A percentile compares a stretch with the other conserved stretches of the same genome.
phyloP scores from a whole-genome alignment of 2,888 invertebrate genomes.

The Chrysina gloriosa region DNA sequence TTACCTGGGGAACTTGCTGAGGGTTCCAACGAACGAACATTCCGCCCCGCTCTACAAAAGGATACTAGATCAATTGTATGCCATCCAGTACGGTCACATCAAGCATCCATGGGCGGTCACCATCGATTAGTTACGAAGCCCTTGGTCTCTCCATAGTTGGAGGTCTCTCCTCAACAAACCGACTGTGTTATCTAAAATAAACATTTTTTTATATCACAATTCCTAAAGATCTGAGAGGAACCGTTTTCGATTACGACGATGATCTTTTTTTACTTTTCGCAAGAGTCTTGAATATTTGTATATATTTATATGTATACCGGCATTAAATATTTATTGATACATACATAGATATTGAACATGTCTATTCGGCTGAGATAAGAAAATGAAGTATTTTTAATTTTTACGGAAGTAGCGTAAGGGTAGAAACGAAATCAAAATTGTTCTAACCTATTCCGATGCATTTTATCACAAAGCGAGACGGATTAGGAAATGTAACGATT shows the following conservation, averaged over 20 bases:
- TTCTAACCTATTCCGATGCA: constrained; percentile 1
- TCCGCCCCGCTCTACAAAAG: constrained; percentile 80
- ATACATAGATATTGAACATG: too few relatives aligned
- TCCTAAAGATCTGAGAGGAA: neutral
- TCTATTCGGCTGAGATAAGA: neutral
- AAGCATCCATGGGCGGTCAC: constrained; percentile 80
- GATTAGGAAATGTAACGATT: neutral
- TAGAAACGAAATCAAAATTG: too few relatives aligned
- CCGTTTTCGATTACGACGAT: neutral
- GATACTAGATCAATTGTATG: constrained; percentile 80
- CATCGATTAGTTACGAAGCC: constrained; percentile 43
- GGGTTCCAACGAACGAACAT: constrained; percentile 80
- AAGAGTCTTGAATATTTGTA: constrained; percentile 29
- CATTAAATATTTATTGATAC: constrained; percentile 29
- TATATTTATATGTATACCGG: constrained; percentile 4
- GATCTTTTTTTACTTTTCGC: constrained; percentile 23
- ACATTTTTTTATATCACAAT: constrained; percentile 16
- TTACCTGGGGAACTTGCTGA: constrained; percentile 76
- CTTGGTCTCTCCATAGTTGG: neutral
- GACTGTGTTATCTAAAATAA: constrained; percentile 35
- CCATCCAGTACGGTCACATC: constrained; percentile 91
- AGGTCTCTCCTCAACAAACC: neutral
- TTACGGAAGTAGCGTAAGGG: neutral
- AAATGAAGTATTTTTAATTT: constrained; percentile 3
- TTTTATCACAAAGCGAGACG: neutral